Conservation (phyloP, 2,797 vertebrate genomes). For the Moxostoma hubbsi region DNA sequence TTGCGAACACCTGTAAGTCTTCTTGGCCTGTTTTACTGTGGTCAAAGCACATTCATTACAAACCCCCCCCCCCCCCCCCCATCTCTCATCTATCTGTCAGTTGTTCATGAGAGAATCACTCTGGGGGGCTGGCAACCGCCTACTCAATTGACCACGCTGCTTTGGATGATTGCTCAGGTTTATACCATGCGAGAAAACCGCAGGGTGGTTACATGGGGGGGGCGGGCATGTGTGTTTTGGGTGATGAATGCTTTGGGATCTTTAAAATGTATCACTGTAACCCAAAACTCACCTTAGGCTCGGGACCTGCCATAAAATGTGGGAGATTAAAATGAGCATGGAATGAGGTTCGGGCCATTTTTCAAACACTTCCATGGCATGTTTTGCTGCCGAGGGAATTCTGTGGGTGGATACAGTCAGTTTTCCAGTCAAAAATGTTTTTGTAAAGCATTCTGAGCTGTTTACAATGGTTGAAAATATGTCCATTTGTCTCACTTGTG, state of each 20-base stretch:
- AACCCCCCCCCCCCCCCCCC: not conserved
- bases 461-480: not conserved
- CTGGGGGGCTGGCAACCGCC: not conserved
- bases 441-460: not conserved
- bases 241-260: conserved; percentile 6
- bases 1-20: no score
- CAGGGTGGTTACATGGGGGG: not conserved
- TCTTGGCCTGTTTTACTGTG: no score
- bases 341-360: not conserved
- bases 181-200: conserved; percentile 31
- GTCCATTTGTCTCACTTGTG: not conserved
- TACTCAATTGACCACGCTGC: not conserved
- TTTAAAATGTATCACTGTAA: not conserved
- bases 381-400: not conserved
- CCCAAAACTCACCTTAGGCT: not conserved
- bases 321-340: not conserved
- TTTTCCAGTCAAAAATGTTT: not conserved
- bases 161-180: conserved; percentile 63
- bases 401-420: not conserved
- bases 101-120: conserved; percentile 1
- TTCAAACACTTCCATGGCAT: not conserved
- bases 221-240: conserved; percentile 5
- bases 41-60: conserved; percentile 28
- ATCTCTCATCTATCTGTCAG: conserved; percentile 31
- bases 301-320: not conserved